Evolutionary conservation across 2,113 vertebrate genomes (phyloP).

Genomic region (Ellobius talpinus): DNA sequence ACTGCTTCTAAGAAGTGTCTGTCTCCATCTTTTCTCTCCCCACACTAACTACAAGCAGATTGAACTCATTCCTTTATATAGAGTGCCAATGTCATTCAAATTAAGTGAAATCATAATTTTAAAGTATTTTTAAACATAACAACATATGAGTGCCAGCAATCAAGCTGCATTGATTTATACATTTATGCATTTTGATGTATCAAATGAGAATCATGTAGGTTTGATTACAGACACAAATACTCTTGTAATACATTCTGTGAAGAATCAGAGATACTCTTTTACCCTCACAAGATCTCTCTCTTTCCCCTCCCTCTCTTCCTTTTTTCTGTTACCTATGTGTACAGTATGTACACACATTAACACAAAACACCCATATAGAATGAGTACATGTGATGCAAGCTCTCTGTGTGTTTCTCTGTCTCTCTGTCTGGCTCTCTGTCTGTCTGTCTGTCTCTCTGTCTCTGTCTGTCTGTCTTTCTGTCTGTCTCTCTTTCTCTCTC

Average conservation of each 20-base stretch:
- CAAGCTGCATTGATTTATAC: neutral
- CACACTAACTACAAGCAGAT: slow-evolving; percentile 10
- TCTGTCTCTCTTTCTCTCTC: too few species aligned
- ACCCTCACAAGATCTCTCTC: neutral
- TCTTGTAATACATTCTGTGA: neutral
- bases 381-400: neutral
- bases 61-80: slow-evolving; percentile 7
- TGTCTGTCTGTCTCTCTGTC: too few species aligned
- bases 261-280: neutral
- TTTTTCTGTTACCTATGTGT: neutral
- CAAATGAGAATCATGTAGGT: neutral
- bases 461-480: neutral
- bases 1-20: neutral
- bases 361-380: too few species aligned
- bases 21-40: neutral
- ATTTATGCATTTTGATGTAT: neutral
- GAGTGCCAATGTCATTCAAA: neutral
- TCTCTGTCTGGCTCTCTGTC: too few species aligned
- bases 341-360: neutral
- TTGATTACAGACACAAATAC: neutral
- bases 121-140: slow-evolving; percentile 34
- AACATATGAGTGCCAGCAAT: neutral
- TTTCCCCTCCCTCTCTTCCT: neutral
- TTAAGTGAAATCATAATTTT: neutral
- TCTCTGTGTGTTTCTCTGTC: neutral